These are phyloP conservation scores for Lerema accius DNA, from an alignment of 1,140 invertebrate genomes.

Conservation along the genomic window DNA sequence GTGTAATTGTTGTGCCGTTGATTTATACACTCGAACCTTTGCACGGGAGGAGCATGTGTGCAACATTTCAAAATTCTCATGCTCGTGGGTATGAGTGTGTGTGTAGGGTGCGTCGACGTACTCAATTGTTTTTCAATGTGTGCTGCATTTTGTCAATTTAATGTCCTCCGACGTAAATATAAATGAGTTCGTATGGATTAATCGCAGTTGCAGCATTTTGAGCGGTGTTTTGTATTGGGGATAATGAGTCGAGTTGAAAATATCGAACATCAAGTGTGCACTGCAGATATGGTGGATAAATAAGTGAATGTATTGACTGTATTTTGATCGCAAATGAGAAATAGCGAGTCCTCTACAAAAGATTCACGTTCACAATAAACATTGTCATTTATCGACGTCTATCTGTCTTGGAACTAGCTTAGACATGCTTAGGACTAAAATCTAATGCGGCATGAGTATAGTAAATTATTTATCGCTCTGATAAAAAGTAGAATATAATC, in stretches of 20 bases:
- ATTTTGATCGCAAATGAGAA: no score
- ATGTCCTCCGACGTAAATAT: slow-evolving; percentile 36
- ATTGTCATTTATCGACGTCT: no score
- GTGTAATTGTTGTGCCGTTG: slow-evolving; percentile 80
- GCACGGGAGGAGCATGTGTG: slow-evolving; percentile 54
- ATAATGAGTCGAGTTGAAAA: slow-evolving; percentile 30
- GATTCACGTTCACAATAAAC: no score
- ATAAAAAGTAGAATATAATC: no score
- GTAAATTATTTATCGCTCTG: no score
- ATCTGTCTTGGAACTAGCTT: no score
- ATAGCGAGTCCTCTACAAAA: no score
- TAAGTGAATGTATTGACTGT: no score
- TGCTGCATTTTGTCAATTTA: slow-evolving; percentile 56
- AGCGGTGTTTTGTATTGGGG: slow-evolving; percentile 31
- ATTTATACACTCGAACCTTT: slow-evolving; percentile 77
- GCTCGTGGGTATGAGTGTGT: slow-evolving; percentile 41
- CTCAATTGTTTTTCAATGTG: slow-evolving; percentile 50
- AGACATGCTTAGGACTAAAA: no score
- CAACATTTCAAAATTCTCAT: slow-evolving; percentile 31
- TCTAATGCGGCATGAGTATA: no score
- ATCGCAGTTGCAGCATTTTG: slow-evolving; percentile 29
- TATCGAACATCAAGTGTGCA: slow-evolving; percentile 6
- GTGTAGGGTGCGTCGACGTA: slow-evolving; percentile 38
- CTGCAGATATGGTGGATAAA: slow-evolving; percentile 12
- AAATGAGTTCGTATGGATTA: slow-evolving; percentile 34